These are phyloP conservation scores for Danionella cerebrum DNA, from an alignment of 2,113 vertebrate genomes.

Conservation along the genomic window DNA sequence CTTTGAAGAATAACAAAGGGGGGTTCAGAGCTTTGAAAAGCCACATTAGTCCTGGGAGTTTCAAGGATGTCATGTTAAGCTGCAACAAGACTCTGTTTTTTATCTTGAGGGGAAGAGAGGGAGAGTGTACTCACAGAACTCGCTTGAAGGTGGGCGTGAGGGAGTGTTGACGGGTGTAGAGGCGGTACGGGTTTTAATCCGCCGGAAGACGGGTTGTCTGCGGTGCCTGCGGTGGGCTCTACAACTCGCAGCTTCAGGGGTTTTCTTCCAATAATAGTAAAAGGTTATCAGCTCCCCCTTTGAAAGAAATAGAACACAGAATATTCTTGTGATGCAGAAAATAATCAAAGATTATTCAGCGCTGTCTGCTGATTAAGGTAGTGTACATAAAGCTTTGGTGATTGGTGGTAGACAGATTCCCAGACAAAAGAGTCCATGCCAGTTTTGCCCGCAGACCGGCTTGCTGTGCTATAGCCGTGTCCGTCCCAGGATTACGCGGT, in stretches of 20 bases:
- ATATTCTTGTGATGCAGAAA: slow-evolving; percentile 43
- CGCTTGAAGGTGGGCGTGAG: slow-evolving; percentile 91
- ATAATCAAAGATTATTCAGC: neutral
- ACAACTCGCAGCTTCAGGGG: slow-evolving; percentile 92
- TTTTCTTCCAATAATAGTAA: slow-evolving; percentile 99
- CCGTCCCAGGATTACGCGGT: slow-evolving; percentile 70
- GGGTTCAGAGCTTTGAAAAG: neutral
- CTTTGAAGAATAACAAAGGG: slow-evolving; percentile 9
- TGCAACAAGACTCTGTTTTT: neutral
- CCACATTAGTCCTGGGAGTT: slow-evolving; percentile 6
- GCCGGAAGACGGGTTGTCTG: slow-evolving; percentile 92
- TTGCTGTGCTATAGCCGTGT: slow-evolving; percentile 54
- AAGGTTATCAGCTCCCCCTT: slow-evolving; percentile 98
- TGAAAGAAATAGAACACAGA: no score
- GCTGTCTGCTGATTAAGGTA: neutral
- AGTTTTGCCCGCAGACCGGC: slow-evolving; percentile 58
- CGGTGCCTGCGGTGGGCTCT: slow-evolving; percentile 93
- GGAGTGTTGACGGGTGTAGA: slow-evolving; percentile 95
- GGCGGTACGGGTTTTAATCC: slow-evolving; percentile 95
- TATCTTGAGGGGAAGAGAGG: neutral
- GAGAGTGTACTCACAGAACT: slow-evolving; percentile 80
- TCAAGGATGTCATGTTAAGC: neutral
- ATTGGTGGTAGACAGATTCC: neutral
- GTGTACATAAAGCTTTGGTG: neutral
- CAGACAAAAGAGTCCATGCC: slow-evolving; percentile 55